Evolutionary conservation across 2,797 vertebrate species (phyloP), one percentile per base, ranked within the genome.

Genomic region (Anniella stebbinsi): DNA sequence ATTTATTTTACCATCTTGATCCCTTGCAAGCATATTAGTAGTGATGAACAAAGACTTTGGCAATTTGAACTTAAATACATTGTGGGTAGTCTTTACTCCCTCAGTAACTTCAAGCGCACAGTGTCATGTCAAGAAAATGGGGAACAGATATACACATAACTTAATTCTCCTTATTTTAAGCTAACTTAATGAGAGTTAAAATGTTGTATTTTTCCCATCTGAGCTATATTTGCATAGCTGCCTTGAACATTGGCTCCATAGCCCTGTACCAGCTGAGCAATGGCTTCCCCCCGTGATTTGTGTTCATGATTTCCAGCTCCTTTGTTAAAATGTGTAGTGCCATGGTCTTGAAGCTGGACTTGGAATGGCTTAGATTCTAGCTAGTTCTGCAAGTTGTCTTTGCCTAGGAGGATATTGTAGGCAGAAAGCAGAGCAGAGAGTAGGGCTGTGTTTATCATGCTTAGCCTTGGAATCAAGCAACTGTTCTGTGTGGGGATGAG

Each of bases 111-210:
- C 28, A 85, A 90, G 54, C 69, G 72, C 45, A n/a, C n/a, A 88
- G 82, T 91, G 54, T 70, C 48, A 10, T 69, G 84, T 92, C 41
- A 86, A 84, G 66, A 82, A 69, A 89, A 69, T 48, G 18, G 33
- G 23, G 75, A 92, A 75, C 84, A 69, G 8, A 67, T 72, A 81
- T 28, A 88, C 1, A 45, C 63, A 45, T 85, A 86, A 41, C 90
- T 92, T 95, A 57, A 51, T 93, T 95, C 90, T 90, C 67, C 33
- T 95, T 93, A 92, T 91, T 88, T 95, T 92, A 78, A 95, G 94
- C 89, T 95, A 91, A 93, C 88, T 94, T 94, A 93, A 93, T 92
- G 91, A 78, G 88, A 91, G 72, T 80, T 80, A 94, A 93, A 94
- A 87, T 91, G 86, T 36, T 38, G 28, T 33, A 86, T 93, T 88